Evolutionary conservation across 2,797 vertebrate genomes (phyloP).

Genomic region (Glyptemys insculpta): DNA sequence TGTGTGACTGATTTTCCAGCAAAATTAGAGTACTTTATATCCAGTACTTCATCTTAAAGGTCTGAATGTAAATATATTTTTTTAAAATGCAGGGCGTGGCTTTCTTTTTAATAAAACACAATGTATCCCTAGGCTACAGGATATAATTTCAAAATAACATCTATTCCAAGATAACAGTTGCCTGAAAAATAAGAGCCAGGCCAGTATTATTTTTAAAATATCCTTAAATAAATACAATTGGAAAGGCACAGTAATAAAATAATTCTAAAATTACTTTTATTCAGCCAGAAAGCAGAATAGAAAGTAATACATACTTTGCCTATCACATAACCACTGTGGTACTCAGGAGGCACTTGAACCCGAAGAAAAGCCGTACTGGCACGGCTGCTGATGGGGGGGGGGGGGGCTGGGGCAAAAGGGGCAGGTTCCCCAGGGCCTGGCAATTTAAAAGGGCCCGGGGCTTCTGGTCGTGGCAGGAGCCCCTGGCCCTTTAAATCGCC

Average conservation of each 20-base stretch:
- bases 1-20: not conserved
- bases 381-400: no score
- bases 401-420: no score
- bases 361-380: constrained; percentile 78
- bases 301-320: constrained; percentile 86
- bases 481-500: no score
- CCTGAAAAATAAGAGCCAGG: not conserved
- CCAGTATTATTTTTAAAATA: constrained; percentile 5
- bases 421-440: no score
- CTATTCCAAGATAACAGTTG: not conserved
- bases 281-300: constrained; percentile 50
- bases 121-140: not conserved
- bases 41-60: not conserved
- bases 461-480: no score
- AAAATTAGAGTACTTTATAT: not conserved
- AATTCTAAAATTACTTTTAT: not conserved
- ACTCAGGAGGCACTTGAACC: constrained; percentile 89
- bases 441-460: no score
- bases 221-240: not conserved
- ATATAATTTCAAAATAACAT: not conserved
- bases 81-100: not conserved
- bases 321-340: constrained; percentile 84
- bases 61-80: not conserved
- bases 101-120: not conserved
- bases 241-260: constrained; percentile 22